These are phyloP conservation scores for Pluvialis apricaria DNA, from an alignment of 2,113 vertebrate genomes.

Conservation along the genomic window DNA sequence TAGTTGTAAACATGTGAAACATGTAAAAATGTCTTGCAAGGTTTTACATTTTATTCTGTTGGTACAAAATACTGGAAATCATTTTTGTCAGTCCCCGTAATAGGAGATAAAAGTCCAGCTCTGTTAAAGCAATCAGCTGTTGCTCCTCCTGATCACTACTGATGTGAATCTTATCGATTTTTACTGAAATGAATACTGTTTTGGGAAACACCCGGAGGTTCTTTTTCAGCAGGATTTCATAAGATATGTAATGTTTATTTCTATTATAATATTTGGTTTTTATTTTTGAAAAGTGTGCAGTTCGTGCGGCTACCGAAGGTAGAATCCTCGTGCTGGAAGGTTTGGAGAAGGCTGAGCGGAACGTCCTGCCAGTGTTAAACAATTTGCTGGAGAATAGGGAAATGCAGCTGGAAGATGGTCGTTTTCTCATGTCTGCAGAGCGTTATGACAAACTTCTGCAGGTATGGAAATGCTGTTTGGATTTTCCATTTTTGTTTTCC, in stretches of 20 bases:
- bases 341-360: slow-evolving; percentile 94
- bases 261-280: neutral
- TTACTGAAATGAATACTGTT: neutral
- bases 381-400: slow-evolving; percentile 97
- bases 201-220: neutral
- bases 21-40: neutral
- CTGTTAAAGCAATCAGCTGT: neutral
- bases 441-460: slow-evolving; percentile 93
- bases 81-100: neutral
- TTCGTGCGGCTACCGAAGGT: slow-evolving; percentile 90
- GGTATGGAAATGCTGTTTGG: slow-evolving; percentile 63
- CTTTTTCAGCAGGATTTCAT: neutral
- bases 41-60: neutral
- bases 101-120: neutral
- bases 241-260: neutral
- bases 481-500: neutral
- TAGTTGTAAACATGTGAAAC: neutral
- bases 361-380: slow-evolving; percentile 92
- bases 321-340: slow-evolving; percentile 93
- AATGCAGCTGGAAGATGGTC: slow-evolving; percentile 97
- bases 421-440: slow-evolving; percentile 92
- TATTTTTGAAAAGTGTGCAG: slow-evolving; percentile 83
- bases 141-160: neutral
- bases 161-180: neutral
- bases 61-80: neutral